A percentile compares a stretch with the other conserved stretches of the same genome.
Conservation (phyloP, 2,113 vertebrate genomes). For the Mesembrinibis cayennensis region DNA sequence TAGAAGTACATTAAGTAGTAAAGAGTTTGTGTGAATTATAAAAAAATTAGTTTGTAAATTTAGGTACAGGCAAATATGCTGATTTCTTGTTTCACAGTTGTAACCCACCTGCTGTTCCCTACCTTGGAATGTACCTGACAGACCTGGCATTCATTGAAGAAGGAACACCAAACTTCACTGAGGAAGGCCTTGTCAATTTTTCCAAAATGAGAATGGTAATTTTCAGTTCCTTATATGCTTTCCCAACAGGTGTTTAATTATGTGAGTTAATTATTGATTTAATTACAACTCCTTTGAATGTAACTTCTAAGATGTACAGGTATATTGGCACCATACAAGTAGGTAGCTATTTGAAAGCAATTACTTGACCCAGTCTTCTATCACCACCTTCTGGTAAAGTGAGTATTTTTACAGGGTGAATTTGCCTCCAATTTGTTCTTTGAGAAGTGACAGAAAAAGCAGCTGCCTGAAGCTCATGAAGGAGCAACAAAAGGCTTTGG, state of each 20-base stretch:
- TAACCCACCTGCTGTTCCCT: slow-evolving; percentile 96
- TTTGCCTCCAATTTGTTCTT: not conserved
- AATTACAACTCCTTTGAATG: not conserved
- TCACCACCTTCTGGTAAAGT: slow-evolving; percentile 12
- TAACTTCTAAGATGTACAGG: not conserved
- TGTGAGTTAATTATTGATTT: not conserved
- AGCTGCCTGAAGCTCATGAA: not conserved
- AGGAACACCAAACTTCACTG: slow-evolving; percentile 97
- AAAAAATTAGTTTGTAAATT: not conserved
- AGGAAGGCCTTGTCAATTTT: slow-evolving; percentile 98
- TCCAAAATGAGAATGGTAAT: slow-evolving; percentile 99
- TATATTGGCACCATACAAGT: not conserved
- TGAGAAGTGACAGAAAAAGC: not conserved
- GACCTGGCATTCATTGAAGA: slow-evolving; percentile 98
- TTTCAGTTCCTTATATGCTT: not conserved
- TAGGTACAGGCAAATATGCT: not conserved
- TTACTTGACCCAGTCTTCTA: not conserved
- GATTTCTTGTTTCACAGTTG: slow-evolving; percentile 77
- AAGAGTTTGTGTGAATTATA: not conserved
- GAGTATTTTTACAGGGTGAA: not conserved
- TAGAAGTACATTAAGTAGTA: not conserved
- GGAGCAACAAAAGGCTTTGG: not conserved
- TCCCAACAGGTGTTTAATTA: not conserved
- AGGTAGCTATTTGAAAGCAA: not conserved
- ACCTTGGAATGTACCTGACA: slow-evolving; percentile 98